Evolutionary conservation across 1,140 invertebrate species (phyloP).

Genomic region (Rhynchophorus ferrugineus): DNA sequence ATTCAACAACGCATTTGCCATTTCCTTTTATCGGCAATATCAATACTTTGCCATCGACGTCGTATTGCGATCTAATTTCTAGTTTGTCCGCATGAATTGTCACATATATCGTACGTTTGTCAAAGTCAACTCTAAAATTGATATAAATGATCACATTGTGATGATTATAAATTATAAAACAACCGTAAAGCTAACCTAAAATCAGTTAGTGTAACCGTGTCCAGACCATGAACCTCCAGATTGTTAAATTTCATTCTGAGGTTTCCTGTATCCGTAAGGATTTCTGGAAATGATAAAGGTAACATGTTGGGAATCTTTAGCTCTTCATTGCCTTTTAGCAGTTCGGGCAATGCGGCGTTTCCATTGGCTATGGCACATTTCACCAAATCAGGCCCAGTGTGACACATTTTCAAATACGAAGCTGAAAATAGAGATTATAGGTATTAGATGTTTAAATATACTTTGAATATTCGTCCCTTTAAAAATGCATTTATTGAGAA

Average conservation of each 20-base stretch:
- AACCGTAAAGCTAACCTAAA: constrained; percentile 31
- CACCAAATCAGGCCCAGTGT: constrained; percentile 32
- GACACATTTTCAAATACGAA: constrained; percentile 34
- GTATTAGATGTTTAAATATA: too few relatives aligned
- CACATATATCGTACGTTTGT: constrained; percentile 44
- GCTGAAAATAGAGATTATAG: constrained; percentile 32
- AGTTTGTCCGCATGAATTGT: constrained; percentile 41
- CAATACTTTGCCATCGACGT: constrained; percentile 58
- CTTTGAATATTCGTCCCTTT: too few relatives aligned
- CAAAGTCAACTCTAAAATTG: constrained; percentile 42
- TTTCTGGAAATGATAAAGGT: constrained; percentile 28
- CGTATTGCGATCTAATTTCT: constrained; percentile 54
- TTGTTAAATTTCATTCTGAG: constrained; percentile 27
- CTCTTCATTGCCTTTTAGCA: constrained; percentile 23
- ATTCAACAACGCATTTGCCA: too few relatives aligned
- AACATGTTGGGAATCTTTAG: constrained; percentile 22
- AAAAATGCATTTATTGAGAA: too few relatives aligned
- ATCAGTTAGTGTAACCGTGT: constrained; percentile 21
- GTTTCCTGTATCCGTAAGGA: constrained; percentile 23
- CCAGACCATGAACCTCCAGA: constrained; percentile 25
- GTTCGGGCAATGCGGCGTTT: constrained; percentile 27
- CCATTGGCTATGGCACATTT: constrained; percentile 33
- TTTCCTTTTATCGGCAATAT: constrained; percentile 62
- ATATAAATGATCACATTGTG: constrained; percentile 3
- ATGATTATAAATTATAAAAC: too few relatives aligned